Percentiles rank a stretch among this genome's conserved stretches.
These are phyloP conservation scores for Drosophila setifemur DNA, from an alignment of 1,140 invertebrate species.

Conservation along the genomic window DNA sequence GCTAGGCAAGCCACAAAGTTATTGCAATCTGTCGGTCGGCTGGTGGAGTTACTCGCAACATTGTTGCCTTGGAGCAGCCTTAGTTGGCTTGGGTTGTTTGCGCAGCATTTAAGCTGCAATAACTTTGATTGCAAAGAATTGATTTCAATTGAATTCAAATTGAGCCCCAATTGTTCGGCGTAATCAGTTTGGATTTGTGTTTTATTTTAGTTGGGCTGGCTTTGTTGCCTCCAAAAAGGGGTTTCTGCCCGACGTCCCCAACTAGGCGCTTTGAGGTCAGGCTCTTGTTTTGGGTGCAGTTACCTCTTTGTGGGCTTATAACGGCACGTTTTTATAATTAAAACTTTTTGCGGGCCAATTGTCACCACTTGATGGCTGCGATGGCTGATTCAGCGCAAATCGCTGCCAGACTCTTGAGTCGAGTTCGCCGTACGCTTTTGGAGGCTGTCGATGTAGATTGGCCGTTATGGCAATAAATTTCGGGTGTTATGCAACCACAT, in stretches of 20 bases:
- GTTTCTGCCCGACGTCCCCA: neutral
- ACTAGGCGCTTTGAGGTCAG: conserved; percentile 26
- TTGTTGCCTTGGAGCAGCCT: conserved; percentile 15
- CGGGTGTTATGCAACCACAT: conserved; percentile 21
- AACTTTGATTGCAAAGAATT: conserved; percentile 44
- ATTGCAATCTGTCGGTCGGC: conserved; percentile 5
- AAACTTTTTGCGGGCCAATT: conserved; percentile 26
- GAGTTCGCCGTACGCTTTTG: neutral
- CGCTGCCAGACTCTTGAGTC: neutral
- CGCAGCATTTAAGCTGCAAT: conserved; percentile 28
- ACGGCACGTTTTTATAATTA: conserved; percentile 42
- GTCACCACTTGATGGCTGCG: conserved; percentile 30
- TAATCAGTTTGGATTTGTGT: conserved; percentile 34
- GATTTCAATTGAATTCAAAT: conserved; percentile 53
- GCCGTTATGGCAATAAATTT: conserved; percentile 20
- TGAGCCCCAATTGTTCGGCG: conserved; percentile 41
- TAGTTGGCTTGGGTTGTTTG: conserved; percentile 4
- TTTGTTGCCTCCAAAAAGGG: neutral
- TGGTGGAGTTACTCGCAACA: neutral
- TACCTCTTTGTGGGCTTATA: conserved; percentile 22
- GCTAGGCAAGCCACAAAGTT: neutral
- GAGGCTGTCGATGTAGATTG: conserved; percentile 14
- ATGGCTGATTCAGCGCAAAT: conserved; percentile 25
- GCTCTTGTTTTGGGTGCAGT: conserved; percentile 30
- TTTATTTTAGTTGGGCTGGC: conserved; percentile 3